A percentile compares a stretch with the other conserved stretches of the same genome.
These are phyloP conservation scores for Eueremaeus valkanovi DNA, from an alignment of 2,888 invertebrate species.

Conservation along the genomic window DNA sequence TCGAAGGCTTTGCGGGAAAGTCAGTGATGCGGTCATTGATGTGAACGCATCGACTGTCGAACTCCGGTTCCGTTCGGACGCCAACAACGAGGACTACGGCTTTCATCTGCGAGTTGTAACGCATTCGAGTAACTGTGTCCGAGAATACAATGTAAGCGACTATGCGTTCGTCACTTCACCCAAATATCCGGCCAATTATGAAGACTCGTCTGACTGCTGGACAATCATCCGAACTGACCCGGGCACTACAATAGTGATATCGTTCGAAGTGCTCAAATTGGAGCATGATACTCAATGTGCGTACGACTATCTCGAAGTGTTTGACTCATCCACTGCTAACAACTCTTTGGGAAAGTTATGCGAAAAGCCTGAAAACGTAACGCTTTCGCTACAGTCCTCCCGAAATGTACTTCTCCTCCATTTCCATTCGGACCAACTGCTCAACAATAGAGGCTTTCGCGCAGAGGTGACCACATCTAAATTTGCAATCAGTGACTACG, in stretches of 20 bases:
- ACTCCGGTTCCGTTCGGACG: conserved; percentile 46
- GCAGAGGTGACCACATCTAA: conserved; percentile 42
- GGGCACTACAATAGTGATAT: conserved; percentile 43
- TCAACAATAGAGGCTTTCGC: conserved; percentile 45
- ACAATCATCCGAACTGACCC: conserved; percentile 44
- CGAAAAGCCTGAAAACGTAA: conserved; percentile 16
- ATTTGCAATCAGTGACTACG: background rate
- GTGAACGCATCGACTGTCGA: conserved; percentile 44
- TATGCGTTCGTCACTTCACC: conserved; percentile 44
- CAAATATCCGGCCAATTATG: conserved; percentile 47
- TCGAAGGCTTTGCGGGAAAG: conserved; percentile 43
- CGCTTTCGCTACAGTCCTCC: conserved; percentile 41
- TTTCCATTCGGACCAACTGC: conserved; percentile 47
- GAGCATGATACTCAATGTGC: conserved; percentile 47
- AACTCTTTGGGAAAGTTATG: conserved; percentile 43
- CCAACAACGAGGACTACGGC: conserved; percentile 45
- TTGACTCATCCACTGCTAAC: conserved; percentile 44
- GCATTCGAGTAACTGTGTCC: conserved; percentile 34
- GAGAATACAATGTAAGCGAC: conserved; percentile 20
- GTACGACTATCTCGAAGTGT: conserved; percentile 47
- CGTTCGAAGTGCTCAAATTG: conserved; percentile 45
- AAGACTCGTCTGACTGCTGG: conserved; percentile 48
- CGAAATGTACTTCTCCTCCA: conserved; percentile 44
- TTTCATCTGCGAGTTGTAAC: conserved; percentile 42
- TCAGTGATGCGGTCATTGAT: conserved; percentile 43